These are phyloP conservation scores for Philopotamus ludificatus DNA, from an alignment of 1,140 invertebrate genomes.

Conservation along the genomic window DNA sequence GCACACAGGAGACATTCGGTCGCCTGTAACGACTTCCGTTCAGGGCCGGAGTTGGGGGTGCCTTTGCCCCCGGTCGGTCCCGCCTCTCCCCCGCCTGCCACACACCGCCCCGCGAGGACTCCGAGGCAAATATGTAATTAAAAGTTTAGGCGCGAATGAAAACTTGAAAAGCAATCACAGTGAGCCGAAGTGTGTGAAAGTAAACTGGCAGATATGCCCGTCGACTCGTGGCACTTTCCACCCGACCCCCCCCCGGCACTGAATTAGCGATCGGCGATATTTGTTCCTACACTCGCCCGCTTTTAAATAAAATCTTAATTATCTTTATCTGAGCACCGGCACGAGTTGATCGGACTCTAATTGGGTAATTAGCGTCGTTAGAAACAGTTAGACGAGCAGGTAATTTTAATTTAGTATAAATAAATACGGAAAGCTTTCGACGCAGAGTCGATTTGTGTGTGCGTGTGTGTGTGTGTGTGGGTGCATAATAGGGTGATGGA, in stretches of 20 bases:
- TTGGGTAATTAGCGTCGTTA: too few species aligned
- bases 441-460: too few species aligned
- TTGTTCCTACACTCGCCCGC: too few species aligned
- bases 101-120: not conserved
- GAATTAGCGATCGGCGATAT: slow-evolving; percentile 14
- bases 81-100: not conserved
- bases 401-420: too few species aligned
- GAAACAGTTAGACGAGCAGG: too few species aligned
- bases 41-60: slow-evolving; percentile 4
- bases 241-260: not conserved
- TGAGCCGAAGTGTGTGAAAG: slow-evolving; percentile 20
- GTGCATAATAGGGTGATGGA: too few species aligned
- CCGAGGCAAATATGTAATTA: slow-evolving; percentile 42
- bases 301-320: too few species aligned
- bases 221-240: slow-evolving; percentile 1
- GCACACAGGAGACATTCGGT: slow-evolving; percentile 3
- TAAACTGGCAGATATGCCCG: too few species aligned
- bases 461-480: too few species aligned
- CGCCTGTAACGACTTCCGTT: slow-evolving; percentile 22
- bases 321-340: too few species aligned
- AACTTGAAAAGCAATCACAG: slow-evolving; percentile 42
- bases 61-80: not conserved
- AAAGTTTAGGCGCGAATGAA: slow-evolving; percentile 42
- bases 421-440: too few species aligned
- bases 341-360: too few species aligned